These are phyloP conservation scores for Danaus chrysippus DNA, from an alignment of 2,888 invertebrate genomes.

Conservation along the genomic window DNA sequence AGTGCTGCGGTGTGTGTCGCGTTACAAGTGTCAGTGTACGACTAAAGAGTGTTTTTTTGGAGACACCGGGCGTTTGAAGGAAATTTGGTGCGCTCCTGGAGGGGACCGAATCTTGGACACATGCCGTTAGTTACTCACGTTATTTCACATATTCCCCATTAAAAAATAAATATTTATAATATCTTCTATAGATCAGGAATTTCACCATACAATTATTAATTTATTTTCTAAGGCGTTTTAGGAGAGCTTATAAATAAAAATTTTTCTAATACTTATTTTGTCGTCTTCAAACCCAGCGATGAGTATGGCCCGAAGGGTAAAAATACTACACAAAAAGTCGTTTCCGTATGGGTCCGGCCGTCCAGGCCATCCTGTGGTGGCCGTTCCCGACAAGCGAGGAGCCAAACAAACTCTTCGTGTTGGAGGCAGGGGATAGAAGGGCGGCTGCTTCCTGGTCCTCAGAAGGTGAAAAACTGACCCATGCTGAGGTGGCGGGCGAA, in stretches of 20 bases:
- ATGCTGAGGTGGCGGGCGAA: too few relatives aligned
- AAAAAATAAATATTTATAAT: too few relatives aligned
- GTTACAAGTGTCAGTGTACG: constrained; percentile 87
- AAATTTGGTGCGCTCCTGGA: too few relatives aligned
- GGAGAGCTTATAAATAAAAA: neutral
- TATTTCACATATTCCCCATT: neutral
- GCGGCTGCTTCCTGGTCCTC: too few relatives aligned
- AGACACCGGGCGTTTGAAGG: too few relatives aligned
- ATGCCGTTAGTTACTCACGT: too few relatives aligned
- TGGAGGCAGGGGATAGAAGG: too few relatives aligned
- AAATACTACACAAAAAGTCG: constrained; percentile 84
- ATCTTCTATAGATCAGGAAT: neutral
- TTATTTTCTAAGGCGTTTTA: constrained; percentile 4
- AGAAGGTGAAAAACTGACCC: too few relatives aligned
- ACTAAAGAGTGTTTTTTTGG: too few relatives aligned
- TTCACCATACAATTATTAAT: too few relatives aligned
- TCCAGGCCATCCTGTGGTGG: constrained; percentile 86
- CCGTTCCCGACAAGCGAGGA: constrained; percentile 76
- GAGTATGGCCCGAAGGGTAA: constrained; percentile 85
- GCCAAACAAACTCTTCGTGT: constrained; percentile 75
- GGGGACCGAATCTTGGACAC: too few relatives aligned
- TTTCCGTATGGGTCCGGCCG: constrained; percentile 86
- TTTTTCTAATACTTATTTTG: neutral
- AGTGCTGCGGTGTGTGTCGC: too few relatives aligned
- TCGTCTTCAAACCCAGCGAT: constrained; percentile 79